Conservation (phyloP, 2,113 vertebrate genomes). For the Laterallus jamaicensis region DNA sequence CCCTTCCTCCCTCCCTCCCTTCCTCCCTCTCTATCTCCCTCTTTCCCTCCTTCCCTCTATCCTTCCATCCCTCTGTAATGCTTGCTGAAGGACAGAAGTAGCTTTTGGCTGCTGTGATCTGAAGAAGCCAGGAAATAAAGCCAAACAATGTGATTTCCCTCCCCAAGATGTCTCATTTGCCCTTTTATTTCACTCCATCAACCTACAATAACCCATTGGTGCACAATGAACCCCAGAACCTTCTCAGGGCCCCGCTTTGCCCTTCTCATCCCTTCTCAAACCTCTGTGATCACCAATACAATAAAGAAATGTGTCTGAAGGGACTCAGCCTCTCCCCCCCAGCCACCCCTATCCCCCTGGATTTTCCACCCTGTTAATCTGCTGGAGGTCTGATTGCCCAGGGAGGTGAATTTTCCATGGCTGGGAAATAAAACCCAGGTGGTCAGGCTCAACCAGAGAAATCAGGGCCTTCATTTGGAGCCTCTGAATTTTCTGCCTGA, state of each 20-base stretch:
- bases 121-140: neutral
- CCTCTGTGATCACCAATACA: fast-evolving
- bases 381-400: neutral
- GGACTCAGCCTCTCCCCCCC: neutral
- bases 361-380: neutral
- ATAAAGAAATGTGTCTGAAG: neutral
- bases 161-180: fast-evolving
- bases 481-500: neutral
- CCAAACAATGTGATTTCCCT: neutral
- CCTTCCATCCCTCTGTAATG: neutral
- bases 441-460: neutral
- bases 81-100: neutral
- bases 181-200: neutral
- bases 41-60: too few species aligned
- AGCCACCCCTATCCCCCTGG: fast-evolving
- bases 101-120: neutral
- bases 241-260: neutral
- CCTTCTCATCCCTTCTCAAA: neutral
- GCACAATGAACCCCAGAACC: neutral
- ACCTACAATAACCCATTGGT: neutral
- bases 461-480: neutral
- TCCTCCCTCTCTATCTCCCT: neutral
- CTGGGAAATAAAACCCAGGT: neutral
- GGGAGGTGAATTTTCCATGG: neutral
- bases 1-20: neutral